Evolutionary conservation across 1,140 invertebrate genomes (phyloP).

Genomic region (Augochlora pura): DNA sequence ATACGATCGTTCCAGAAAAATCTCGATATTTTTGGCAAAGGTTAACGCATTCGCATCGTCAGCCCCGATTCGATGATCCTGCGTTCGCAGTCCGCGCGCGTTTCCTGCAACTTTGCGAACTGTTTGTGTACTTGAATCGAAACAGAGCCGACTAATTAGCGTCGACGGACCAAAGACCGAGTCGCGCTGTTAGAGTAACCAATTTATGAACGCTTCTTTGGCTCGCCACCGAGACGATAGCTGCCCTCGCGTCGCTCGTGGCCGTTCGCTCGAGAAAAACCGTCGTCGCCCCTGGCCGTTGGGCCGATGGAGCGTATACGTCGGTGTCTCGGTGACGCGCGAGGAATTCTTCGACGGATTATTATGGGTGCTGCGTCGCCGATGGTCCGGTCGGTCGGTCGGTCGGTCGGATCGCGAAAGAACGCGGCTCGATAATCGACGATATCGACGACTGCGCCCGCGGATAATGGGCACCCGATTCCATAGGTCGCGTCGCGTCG

Average conservation of each 20-base stretch:
- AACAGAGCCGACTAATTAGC: constrained; percentile 50
- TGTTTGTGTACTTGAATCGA: constrained; percentile 54
- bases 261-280: constrained; percentile 10
- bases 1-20: too few species aligned
- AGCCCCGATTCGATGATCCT: too few species aligned
- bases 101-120: constrained; percentile 61
- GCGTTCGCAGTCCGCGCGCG: constrained; percentile 8
- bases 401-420: constrained; percentile 11
- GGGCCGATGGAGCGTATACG: constrained; percentile 5
- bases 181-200: not conserved
- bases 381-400: not conserved
- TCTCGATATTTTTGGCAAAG: too few species aligned
- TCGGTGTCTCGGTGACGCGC: constrained; percentile 6
- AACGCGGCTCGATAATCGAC: not conserved
- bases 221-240: constrained; percentile 6
- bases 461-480: constrained; percentile 12
- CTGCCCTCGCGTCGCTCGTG: constrained; percentile 29
- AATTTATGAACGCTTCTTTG: constrained; percentile 42
- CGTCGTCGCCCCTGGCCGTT: not conserved
- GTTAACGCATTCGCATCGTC: too few species aligned
- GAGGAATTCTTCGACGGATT: constrained; percentile 18
- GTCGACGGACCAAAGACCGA: not conserved
- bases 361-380: constrained; percentile 5
- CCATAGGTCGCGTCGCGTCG: not conserved
- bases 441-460: not conserved